Base-by-base conservation (phyloP, 2,888 invertebrate species). In the Lumbricus terrestris region DNA sequence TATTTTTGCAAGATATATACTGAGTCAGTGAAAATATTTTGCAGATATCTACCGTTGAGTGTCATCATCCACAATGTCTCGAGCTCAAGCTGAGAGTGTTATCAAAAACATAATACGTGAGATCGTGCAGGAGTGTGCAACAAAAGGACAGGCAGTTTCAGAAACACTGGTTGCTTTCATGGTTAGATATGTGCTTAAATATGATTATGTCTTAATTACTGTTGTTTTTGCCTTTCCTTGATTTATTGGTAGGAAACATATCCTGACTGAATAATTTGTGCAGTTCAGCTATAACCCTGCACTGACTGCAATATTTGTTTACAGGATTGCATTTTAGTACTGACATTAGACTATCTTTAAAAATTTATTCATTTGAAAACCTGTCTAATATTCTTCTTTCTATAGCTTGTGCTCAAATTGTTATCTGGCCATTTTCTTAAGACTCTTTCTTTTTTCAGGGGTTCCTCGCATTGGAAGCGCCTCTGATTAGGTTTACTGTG, bases 121-220 rank as follows among this genome's bases (percentile, higher is more conserved):
- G 92, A 95, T 95, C 90, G 94, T 94, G 40, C 95, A 95, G 92
- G 94, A 95, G 94, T 95, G 95, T 94, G 94, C 94, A 29, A 93
- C 94, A 91, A 95, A 95, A 90, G 95, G 95, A 20, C 94, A 95
- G 91, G 94, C 94, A 54, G 95, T 95, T n/a, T 95, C 95, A 88
- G 95, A 95, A 92, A 95, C 95, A 42, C 93, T 95, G 40, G 95
- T 95, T 6, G 95, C 95, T 34, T 95, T 95, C 91, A 95, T 95
- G 94, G 95, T 95, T 92, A 91, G 93, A 92, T 37, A 16, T 89
- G 29, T 82, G 34, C 29, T 47, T 89, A 11, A 29, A 54, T 29
- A 54, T 29, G 2, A 54, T 54, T 2, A 29, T 54, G 47, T 47
- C n/a, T n/a, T n/a, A n/a, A 47, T 54, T 54, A 13, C 29, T 54